phyloP scores from a whole-genome alignment of 2,113 vertebrate genomes.

The Alaudala cheleensis region DNA sequence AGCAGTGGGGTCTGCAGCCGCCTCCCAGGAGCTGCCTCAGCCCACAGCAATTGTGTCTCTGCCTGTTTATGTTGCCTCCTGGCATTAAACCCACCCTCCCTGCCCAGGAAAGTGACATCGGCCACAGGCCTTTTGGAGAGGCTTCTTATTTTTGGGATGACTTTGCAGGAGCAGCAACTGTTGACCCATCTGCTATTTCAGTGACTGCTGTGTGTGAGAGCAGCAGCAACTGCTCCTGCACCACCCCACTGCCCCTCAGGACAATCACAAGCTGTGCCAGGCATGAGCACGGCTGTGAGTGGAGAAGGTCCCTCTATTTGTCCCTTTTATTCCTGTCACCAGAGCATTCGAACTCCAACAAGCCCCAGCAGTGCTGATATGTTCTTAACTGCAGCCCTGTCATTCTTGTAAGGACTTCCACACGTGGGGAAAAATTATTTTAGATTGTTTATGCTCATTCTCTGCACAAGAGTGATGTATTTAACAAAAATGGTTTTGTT shows the following conservation, averaged over 20 bases:
- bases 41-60: background rate
- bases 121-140: background rate
- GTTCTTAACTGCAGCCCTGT: background rate
- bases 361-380: accelerated
- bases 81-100: accelerated
- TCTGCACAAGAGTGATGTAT: background rate
- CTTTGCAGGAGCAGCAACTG: constrained; percentile 35
- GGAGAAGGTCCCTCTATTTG: background rate
- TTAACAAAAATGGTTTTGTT: background rate
- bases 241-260: background rate
- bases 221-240: background rate
- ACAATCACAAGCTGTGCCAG: accelerated
- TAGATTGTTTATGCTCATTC: background rate
- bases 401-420: background rate
- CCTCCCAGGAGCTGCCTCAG: accelerated
- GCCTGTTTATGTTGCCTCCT: accelerated
- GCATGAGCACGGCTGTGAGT: accelerated
- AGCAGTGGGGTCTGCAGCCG: background rate
- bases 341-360: accelerated
- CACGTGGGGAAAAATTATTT: background rate
- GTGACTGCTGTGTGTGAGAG: background rate
- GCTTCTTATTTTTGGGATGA: background rate
- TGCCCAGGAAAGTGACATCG: background rate
- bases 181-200: constrained; percentile 10
- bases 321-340: background rate